Evolutionary conservation across 2,888 invertebrate species (phyloP).

Genomic region (Tyria jacobaeae): DNA sequence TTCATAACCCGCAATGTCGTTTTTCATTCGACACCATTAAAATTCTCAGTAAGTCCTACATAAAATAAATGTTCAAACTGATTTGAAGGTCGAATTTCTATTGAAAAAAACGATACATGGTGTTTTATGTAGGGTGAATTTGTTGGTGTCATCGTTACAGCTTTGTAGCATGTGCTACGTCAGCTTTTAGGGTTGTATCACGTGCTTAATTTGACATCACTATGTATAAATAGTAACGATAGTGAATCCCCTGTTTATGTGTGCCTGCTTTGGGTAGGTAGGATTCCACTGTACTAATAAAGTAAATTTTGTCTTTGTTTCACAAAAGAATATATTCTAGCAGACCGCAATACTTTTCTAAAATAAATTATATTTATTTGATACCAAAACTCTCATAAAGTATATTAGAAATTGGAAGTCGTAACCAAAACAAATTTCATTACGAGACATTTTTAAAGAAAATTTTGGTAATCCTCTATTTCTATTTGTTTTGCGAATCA

Average conservation of each 20-base stretch:
- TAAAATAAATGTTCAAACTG: slow-evolving; percentile 17
- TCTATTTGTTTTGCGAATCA: slow-evolving; percentile 42
- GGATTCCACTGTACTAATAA: neutral
- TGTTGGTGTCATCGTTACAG: slow-evolving; percentile 59
- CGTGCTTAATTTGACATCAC: slow-evolving; percentile 41
- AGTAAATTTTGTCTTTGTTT: neutral
- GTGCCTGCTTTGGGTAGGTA: slow-evolving; percentile 12
- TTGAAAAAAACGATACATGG: slow-evolving; percentile 32
- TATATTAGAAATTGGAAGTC: slow-evolving; percentile 49
- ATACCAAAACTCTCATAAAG: slow-evolving; percentile 34
- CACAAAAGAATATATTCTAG: neutral
- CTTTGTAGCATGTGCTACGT: slow-evolving; percentile 51
- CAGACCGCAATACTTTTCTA: neutral
- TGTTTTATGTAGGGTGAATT: slow-evolving; percentile 63
- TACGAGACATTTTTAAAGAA: slow-evolving; percentile 54
- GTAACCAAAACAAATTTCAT: slow-evolving; percentile 64
- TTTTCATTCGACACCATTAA: slow-evolving; percentile 9
- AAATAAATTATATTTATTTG: slow-evolving; percentile 41
- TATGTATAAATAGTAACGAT: slow-evolving; percentile 25
- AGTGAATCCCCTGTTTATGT: slow-evolving; percentile 8
- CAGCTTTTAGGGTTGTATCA: slow-evolving; percentile 47
- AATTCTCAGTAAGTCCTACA: slow-evolving; percentile 8
- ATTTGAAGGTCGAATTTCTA: slow-evolving; percentile 35
- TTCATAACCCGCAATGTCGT: slow-evolving; percentile 9
- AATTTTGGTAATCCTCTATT: slow-evolving; percentile 53